Conservation (phyloP, 2,797 vertebrate genomes). For the Sebastiscus albofasciatus region DNA sequence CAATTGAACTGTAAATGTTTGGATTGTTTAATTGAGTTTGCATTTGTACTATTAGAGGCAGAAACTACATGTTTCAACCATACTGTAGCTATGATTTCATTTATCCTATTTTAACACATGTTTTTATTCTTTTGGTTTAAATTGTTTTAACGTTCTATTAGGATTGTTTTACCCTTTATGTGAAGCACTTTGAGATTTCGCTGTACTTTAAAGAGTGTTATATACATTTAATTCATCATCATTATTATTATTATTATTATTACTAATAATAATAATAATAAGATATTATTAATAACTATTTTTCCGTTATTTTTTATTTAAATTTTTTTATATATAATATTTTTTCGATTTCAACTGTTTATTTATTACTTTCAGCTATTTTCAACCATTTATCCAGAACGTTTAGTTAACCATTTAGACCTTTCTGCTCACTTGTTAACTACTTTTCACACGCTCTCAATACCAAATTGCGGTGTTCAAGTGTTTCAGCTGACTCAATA, state of each 20-base stretch:
- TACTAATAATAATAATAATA: too few relatives aligned
- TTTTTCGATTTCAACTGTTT: neutral
- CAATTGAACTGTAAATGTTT: neutral
- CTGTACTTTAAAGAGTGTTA: too few relatives aligned
- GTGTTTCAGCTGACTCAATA: neutral
- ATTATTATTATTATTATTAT: too few relatives aligned
- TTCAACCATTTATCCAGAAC: neutral
- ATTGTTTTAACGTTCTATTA: neutral
- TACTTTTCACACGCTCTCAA: neutral
- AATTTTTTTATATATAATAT: too few relatives aligned
- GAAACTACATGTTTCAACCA: neutral
- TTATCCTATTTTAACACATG: too few relatives aligned
- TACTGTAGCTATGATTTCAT: neutral
- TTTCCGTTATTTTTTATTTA: neutral
- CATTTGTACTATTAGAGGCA: neutral
- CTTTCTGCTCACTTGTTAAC: neutral
- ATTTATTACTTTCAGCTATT: neutral
- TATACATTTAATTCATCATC: too few relatives aligned
- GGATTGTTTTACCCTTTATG: too few relatives aligned
- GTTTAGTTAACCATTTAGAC: neutral
- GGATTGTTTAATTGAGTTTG: neutral
- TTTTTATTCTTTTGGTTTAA: too few relatives aligned
- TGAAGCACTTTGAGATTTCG: too few relatives aligned
- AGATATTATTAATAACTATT: neutral
- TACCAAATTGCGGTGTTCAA: neutral